A percentile compares a stretch with the other conserved stretches of the same genome.
Conservation (phyloP, 2,113 vertebrate genomes). For the Solenodon paradoxus region DNA sequence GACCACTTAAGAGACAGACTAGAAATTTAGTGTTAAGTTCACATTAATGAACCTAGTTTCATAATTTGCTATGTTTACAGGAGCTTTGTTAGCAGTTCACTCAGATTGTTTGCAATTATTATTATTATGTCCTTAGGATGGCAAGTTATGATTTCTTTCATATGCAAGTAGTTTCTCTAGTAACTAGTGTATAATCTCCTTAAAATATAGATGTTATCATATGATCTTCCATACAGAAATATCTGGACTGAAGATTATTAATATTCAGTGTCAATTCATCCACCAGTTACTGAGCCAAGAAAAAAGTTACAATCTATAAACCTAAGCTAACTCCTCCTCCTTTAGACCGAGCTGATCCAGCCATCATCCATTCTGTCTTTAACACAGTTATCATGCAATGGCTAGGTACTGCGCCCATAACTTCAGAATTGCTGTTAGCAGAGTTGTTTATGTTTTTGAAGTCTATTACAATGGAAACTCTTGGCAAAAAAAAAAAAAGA, state of each 20-base stretch:
- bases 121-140: not conserved
- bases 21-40: not conserved
- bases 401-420: not conserved
- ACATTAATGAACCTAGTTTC: not conserved
- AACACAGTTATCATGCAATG: not conserved
- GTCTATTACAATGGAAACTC: not conserved
- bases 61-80: not conserved
- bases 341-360: not conserved
- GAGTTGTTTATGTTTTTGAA: not conserved
- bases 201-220: not conserved
- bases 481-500: not conserved
- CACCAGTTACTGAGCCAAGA: not conserved
- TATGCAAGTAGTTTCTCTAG: not conserved
- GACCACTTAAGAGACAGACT: not conserved
- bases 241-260: not conserved
- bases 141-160: not conserved
- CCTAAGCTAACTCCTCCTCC: not conserved
- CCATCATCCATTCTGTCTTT: not conserved
- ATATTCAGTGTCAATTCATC: constrained; percentile 1
- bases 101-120: not conserved
- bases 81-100: constrained; percentile 27
- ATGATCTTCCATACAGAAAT: not conserved
- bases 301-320: not conserved
- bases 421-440: not conserved
- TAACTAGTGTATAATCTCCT: not conserved